Evolutionary conservation across 2,797 vertebrate species (phyloP).

Genomic region (Pipistrellus nathusii): DNA sequence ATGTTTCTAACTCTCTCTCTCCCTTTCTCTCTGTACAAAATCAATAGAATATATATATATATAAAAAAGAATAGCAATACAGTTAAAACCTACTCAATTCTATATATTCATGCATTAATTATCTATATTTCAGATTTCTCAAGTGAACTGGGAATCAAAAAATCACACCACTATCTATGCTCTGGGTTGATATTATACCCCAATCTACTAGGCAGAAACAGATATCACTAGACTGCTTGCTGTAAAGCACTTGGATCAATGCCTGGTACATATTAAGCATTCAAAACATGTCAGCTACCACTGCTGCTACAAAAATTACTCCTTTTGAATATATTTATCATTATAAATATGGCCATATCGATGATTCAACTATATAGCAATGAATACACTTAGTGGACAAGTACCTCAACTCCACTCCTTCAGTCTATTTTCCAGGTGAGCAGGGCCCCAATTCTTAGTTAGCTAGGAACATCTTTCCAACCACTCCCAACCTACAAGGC

Average conservation of each 20-base stretch:
- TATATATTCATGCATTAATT: neutral
- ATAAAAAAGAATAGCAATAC: neutral
- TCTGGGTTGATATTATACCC: neutral
- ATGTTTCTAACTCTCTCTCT: no score
- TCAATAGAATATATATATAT: no score
- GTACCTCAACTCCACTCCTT: neutral
- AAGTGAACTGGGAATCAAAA: constrained; percentile 11
- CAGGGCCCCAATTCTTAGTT: neutral
- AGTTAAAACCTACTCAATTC: constrained; percentile 14
- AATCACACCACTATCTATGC: neutral
- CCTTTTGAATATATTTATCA: neutral
- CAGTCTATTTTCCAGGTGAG: neutral
- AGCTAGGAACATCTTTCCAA: neutral
- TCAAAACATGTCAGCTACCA: neutral
- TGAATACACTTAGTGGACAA: neutral
- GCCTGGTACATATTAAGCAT: neutral
- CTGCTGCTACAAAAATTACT: neutral
- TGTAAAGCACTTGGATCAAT: neutral
- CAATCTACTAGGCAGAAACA: neutral
- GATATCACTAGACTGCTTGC: neutral
- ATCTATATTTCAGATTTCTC: neutral
- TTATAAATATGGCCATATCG: neutral
- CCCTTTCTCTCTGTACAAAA: no score
- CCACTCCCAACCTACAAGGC: neutral
- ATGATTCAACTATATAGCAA: neutral